Percentiles rank a stretch among this genome's conserved stretches.
phyloP scores from a whole-genome alignment of 2,797 vertebrate genomes.

The Steatocranus sp. region DNA sequence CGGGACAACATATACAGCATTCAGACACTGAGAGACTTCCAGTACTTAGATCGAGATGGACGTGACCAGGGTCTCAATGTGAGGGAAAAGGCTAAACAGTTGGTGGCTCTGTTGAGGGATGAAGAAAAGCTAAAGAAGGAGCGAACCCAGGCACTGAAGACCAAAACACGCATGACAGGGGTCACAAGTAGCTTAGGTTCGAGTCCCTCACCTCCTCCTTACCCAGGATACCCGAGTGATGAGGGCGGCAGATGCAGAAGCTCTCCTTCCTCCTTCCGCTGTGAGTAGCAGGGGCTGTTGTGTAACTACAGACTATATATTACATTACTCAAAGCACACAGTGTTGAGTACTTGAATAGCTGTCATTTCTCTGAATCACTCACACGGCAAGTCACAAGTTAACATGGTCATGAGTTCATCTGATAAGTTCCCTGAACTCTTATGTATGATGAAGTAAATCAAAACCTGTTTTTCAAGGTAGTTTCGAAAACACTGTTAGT shows the following conservation, averaged over 20 bases:
- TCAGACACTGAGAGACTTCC: conserved; percentile 94
- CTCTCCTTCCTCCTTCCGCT: conserved; percentile 81
- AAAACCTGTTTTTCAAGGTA: background rate
- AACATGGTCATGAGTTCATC: background rate
- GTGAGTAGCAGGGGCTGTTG: conserved; percentile 75
- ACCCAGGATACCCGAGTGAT: conserved; percentile 74
- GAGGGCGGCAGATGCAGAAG: conserved; percentile 70
- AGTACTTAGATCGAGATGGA: conserved; percentile 90
- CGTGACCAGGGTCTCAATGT: conserved; percentile 92
- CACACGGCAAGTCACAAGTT: background rate
- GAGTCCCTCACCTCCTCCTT: conserved; percentile 72
- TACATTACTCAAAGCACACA: background rate
- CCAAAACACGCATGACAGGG: conserved; percentile 85
- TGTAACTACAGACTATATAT: background rate
- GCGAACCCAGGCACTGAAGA: conserved; percentile 84
- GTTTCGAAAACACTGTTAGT: background rate
- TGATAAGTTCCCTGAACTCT: background rate
- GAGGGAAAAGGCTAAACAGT: conserved; percentile 92
- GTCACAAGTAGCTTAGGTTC: conserved; percentile 65
- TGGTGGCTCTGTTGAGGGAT: conserved; percentile 87
- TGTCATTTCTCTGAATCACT: background rate
- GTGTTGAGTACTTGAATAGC: background rate
- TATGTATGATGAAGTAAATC: background rate
- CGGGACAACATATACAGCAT: conserved; percentile 90
- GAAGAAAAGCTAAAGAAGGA: conserved; percentile 89